These are phyloP conservation scores for Bombus terrestris DNA, from an alignment of 1,140 invertebrate species.

Conservation along the genomic window DNA sequence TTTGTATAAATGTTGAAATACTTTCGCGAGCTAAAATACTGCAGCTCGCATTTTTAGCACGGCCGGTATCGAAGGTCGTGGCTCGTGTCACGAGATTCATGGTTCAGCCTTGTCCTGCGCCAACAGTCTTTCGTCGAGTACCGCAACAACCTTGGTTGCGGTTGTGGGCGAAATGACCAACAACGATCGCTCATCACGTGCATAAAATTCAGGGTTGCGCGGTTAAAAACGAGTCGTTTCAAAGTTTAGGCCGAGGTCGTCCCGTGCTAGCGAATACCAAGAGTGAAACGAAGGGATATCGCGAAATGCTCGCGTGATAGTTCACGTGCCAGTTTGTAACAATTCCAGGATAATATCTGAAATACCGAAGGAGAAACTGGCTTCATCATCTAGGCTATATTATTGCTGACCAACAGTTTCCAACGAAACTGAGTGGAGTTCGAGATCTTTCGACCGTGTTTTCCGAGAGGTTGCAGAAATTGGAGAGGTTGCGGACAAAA, in stretches of 20 bases:
- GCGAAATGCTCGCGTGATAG: conserved; percentile 58
- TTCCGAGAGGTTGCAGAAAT: too few species aligned
- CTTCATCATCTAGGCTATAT: conserved; percentile 38
- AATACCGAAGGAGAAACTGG: conserved; percentile 33
- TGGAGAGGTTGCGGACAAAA: too few species aligned
- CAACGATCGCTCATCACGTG: conserved; percentile 47
- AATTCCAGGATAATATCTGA: conserved; percentile 61
- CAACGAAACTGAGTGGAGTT: too few species aligned
- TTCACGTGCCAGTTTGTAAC: conserved; percentile 61
- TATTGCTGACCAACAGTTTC: background rate
- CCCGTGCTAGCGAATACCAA: background rate
- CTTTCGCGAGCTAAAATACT: too few species aligned
- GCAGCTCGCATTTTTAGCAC: background rate
- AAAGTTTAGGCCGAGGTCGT: conserved; percentile 64
- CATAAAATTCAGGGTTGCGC: conserved; percentile 55
- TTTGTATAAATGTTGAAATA: too few species aligned
- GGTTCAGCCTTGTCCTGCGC: conserved; percentile 21
- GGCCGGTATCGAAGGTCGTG: background rate
- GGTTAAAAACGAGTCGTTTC: conserved; percentile 44
- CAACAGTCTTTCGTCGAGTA: conserved; percentile 16
- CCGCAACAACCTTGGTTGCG: conserved; percentile 11
- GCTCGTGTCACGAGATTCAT: conserved; percentile 27
- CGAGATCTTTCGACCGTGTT: too few species aligned
- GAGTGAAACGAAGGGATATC: background rate
- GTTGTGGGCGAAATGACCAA: conserved; percentile 24